Evolutionary conservation across 2,888 invertebrate species (phyloP), one percentile per base, ranked within the genome.

Genomic region (Tanytarsus gracilentus): DNA sequence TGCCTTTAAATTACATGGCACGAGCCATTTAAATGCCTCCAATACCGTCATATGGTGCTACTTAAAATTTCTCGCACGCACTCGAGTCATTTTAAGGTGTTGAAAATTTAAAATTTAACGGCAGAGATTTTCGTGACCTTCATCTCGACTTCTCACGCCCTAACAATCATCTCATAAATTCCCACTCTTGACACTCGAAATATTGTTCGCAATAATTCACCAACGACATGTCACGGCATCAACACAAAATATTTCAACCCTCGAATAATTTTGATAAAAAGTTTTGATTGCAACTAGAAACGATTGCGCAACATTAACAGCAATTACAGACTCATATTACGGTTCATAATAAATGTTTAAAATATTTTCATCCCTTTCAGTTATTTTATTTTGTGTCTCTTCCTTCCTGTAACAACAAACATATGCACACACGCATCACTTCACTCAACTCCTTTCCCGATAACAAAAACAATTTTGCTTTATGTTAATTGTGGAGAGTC

Each of bases 281-380:
- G 18, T 44, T 44, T 16, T 16, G 21, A 40, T 18, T 11, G n/a
- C 16, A 40, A 40, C n/a, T 40, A 40, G 21, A 40, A 44, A 44
- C 44, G 44, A 44, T 23, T 44, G 44, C 44, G 44, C 44, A 44
- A 44, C 44, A 55, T 55, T 55, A 55, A 55, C 39, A 55, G 40
- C 55, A 55, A 55, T 55, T 55, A 55, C 39, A n/a, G 55, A 40
- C 18, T 55, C 55, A 33, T 55, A 33, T 55, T 39, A 40, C 33
- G n/a, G n/a, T n/a, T n/a, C n/a, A n/a, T n/a, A n/a, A n/a, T n/a
- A n/a, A n/a, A n/a, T n/a, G n/a, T n/a, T n/a, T n/a, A n/a, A n/a
- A n/a, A 33, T n/a, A 33, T 11, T 33, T n/a, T 11, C 55, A 39
- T 39, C 55, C 27, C 55, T 33, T 36, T n/a, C n/a, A n/a, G n/a